Conservation (phyloP, 2,888 invertebrate genomes). For the Brenthis daphne region DNA sequence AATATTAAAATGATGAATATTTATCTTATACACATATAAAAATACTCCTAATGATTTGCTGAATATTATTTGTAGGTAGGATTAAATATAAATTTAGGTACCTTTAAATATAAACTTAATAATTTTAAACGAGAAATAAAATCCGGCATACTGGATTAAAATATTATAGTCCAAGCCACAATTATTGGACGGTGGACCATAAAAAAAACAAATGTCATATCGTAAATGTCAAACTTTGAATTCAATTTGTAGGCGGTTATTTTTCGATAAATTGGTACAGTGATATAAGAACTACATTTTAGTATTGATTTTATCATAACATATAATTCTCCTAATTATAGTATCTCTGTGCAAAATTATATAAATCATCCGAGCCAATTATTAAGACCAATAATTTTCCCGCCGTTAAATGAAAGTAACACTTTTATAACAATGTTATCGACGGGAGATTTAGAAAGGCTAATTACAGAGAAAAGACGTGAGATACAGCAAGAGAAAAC, state of each 20-base stretch:
- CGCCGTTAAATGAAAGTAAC: conserved; percentile 50
- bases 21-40: no score
- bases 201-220: no score
- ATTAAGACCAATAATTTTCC: conserved; percentile 44
- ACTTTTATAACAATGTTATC: conserved; percentile 68
- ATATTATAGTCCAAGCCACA: no score
- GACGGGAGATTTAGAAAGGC: conserved; percentile 65
- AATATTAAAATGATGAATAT: no score
- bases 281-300: not conserved
- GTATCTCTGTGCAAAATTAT: not conserved
- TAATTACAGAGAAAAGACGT: conserved; percentile 72
- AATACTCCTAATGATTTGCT: no score
- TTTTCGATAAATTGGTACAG: not conserved
- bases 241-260: conserved; percentile 14
- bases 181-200: no score
- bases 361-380: not conserved
- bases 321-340: not conserved
- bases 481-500: conserved; percentile 73
- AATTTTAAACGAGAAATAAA: no score
- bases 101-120: no score
- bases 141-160: no score
- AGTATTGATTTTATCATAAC: no score
- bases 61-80: no score
- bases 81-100: no score
- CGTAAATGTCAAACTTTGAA: conserved; percentile 18